Conservation (phyloP, 2,113 vertebrate genomes). For the Isurus oxyrinchus region DNA sequence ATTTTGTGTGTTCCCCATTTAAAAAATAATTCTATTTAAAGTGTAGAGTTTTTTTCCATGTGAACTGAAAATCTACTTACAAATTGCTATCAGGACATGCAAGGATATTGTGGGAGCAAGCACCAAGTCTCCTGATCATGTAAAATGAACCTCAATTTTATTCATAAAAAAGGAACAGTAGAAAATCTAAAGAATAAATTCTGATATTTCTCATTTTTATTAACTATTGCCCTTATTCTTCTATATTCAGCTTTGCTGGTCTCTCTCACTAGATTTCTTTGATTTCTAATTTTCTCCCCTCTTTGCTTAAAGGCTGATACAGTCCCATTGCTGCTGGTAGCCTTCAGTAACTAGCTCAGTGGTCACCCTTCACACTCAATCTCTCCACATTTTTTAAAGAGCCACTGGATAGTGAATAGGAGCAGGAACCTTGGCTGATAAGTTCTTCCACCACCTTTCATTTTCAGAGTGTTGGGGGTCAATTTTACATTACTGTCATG, state of each 20-base stretch:
- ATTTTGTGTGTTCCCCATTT: not conserved
- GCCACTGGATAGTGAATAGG: too few relatives aligned
- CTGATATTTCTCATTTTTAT: not conserved
- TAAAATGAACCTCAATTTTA: not conserved
- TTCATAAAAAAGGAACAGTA: not conserved
- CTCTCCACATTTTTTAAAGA: not conserved
- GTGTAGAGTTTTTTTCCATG: not conserved
- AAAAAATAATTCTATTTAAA: too few relatives aligned
- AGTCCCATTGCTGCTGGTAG: not conserved
- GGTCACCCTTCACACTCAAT: not conserved
- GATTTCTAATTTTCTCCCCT: not conserved
- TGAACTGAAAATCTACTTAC: not conserved
- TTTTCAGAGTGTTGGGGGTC: not conserved
- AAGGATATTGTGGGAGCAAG: not conserved
- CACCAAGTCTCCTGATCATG: not conserved
- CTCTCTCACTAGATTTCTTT: not conserved
- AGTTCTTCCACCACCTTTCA: not conserved
- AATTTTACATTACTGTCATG: not conserved
- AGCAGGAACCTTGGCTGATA: not conserved
- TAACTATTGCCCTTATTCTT: not conserved
- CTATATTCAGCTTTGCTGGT: not conserved
- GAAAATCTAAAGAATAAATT: not conserved
- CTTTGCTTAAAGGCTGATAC: constrained; percentile 36
- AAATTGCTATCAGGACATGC: not conserved
- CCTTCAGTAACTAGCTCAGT: not conserved